A percentile compares a stretch with the other conserved stretches of the same genome.
Conservation (phyloP, 2,797 vertebrate species). For the Adelosebastes latens region DNA sequence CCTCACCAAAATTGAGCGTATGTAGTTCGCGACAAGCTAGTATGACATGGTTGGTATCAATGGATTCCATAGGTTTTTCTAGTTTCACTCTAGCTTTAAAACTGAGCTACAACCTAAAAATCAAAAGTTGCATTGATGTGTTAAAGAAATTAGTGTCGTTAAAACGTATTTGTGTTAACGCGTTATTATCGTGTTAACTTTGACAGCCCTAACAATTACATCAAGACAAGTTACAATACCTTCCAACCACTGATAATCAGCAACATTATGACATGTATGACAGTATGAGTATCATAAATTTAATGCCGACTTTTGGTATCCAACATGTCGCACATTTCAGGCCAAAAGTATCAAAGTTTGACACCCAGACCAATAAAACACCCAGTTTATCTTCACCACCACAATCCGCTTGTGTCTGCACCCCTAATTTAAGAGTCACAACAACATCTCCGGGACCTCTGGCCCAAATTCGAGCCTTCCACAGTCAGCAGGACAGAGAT, state of each 20-base stretch:
- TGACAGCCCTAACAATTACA: background rate
- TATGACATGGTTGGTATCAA: too few relatives aligned
- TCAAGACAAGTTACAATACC: background rate
- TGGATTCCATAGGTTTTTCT: too few relatives aligned
- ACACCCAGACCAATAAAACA: background rate
- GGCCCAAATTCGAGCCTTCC: constrained; percentile 24
- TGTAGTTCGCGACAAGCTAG: too few relatives aligned
- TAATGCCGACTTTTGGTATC: background rate
- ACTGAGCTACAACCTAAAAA: too few relatives aligned
- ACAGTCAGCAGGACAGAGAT: constrained; percentile 42
- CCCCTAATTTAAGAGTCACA: constrained; percentile 15
- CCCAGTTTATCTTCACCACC: background rate
- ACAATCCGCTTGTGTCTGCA: constrained; percentile 25
- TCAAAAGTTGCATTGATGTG: too few relatives aligned
- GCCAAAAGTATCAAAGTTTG: background rate
- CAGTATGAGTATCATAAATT: background rate
- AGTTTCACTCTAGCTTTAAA: too few relatives aligned
- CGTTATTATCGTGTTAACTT: too few relatives aligned
- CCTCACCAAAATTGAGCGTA: too few relatives aligned
- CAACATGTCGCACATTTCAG: background rate
- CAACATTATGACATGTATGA: background rate
- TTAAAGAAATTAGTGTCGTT: too few relatives aligned
- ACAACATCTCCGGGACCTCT: constrained; percentile 40
- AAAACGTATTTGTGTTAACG: too few relatives aligned
- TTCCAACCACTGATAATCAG: background rate